Base-by-base conservation (phyloP, 1,140 invertebrate species). In the Nasonia giraulti region DNA sequence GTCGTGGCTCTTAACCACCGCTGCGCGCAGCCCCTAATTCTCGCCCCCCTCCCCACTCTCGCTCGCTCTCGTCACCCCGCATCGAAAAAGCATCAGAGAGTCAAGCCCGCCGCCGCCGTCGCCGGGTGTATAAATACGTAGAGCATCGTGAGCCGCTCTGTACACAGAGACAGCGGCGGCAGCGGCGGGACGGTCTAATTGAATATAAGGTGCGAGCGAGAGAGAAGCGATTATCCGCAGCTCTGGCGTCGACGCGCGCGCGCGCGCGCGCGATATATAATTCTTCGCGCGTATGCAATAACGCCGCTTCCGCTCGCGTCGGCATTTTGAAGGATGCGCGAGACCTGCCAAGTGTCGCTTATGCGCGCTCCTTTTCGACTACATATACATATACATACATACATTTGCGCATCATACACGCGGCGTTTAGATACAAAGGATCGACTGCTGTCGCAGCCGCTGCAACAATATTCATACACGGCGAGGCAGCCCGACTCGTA, bases 1-100 rank as follows among this genome's bases (percentile, higher is more conserved):
- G 40, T 78, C 74, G 76, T 84, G 76, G 76, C 76, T 62, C 55
- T 62, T 62, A 62, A 62, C 55, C 55, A 66, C 68, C 74, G 69
- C 75, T 44, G 71, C 55, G 55, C 55, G 55, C 33, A 66, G 71
- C 20, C 74, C n/a, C 44, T 27, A 12, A 47, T 76, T 76, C 74
- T 47, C 31, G 81, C 50, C 31, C 73, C 47, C 71, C 47, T 69
- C 62, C 14, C 78, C 55, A 7, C 10, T 27, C 27, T 27, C 55
- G 3, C 10, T 6, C 7, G 55, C 20, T 20, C 78, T 40, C 55
- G 33, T 71, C 23, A 5, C 68, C 5, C 20, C 7, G 17, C 11
- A 71, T 71, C 10, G 68, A 17, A 31, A 33, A 31, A 71, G 23
- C 8, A 37, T 37, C 33, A 6, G 62, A 33, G 68, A 71, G 55